A percentile compares a stretch with the other conserved stretches of the same genome.
Conservation (phyloP, 1,140 invertebrate species). For the Apis laboriosa region DNA sequence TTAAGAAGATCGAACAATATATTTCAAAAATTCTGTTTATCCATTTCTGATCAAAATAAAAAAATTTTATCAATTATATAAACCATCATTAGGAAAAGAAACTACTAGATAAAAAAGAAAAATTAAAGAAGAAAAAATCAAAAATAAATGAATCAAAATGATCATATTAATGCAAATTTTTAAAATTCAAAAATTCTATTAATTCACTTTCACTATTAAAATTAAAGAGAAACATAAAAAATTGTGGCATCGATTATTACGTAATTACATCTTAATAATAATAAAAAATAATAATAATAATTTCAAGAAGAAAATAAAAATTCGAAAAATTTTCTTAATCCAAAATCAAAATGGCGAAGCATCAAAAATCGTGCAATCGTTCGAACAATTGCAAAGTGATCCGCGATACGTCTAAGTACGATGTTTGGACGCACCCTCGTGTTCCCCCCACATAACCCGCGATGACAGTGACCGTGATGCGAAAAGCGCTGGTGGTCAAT, state of each 20-base stretch:
- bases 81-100: not conserved
- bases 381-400: not conserved
- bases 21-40: too few species aligned
- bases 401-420: not conserved
- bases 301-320: too few species aligned
- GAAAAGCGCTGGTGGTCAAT: slow-evolving; percentile 17
- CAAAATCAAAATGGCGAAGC: not conserved
- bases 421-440: slow-evolving; percentile 22
- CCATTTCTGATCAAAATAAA: not conserved
- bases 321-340: too few species aligned
- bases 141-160: too few species aligned
- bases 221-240: too few species aligned
- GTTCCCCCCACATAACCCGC: slow-evolving; percentile 15
- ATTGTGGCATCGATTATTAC: too few species aligned
- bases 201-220: too few species aligned
- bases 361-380: not conserved
- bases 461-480: slow-evolving; percentile 15
- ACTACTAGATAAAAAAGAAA: not conserved
- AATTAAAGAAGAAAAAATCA: not conserved
- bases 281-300: too few species aligned
- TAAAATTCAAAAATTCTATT: too few species aligned
- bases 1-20: too few species aligned
- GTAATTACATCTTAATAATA: too few species aligned
- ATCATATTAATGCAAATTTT: too few species aligned
- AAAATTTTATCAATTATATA: not conserved